phyloP scores from a whole-genome alignment of 35 echinoderm and acorn worm genomes.

The Ophioderma brevispina region DNA sequence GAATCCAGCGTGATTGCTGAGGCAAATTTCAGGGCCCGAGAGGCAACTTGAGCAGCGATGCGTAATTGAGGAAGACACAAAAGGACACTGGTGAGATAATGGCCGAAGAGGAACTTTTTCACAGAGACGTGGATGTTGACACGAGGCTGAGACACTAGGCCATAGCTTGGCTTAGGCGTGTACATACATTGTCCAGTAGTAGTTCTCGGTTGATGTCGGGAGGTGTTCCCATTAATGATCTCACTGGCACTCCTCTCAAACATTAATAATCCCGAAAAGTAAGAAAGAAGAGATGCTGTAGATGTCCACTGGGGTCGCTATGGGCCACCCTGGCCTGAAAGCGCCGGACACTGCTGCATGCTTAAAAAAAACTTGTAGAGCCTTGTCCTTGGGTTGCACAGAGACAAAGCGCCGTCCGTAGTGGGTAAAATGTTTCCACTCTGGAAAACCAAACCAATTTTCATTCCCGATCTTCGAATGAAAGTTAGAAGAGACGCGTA shows the following conservation, averaged over 20 bases:
- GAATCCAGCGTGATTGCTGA: not conserved
- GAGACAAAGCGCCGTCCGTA: not conserved
- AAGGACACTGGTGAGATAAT: not conserved
- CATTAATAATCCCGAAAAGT: slow-evolving; percentile 15
- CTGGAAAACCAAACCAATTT: not conserved
- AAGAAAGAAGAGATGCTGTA: slow-evolving; percentile 5
- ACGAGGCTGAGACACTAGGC: not conserved
- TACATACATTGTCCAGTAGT: not conserved
- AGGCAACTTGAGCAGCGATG: too few relatives aligned
- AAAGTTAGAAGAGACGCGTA: slow-evolving; percentile 61
- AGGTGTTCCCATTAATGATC: slow-evolving; percentile 24
- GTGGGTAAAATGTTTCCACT: not conserved
- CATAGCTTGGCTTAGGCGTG: not conserved
- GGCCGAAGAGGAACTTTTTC: not conserved
- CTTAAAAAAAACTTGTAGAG: slow-evolving; percentile 35
- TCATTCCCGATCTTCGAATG: slow-evolving; percentile 30
- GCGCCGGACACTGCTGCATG: slow-evolving; percentile 48
- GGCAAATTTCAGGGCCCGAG: not conserved
- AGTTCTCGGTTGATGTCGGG: not conserved
- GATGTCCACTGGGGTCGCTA: not conserved
- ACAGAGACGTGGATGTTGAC: not conserved
- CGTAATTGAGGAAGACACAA: too few relatives aligned
- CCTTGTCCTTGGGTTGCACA: not conserved
- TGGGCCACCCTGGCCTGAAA: slow-evolving; percentile 19
- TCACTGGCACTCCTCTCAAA: slow-evolving; percentile 5